These are phyloP conservation scores for Hyles lineata DNA, from an alignment of 2,888 invertebrate genomes.

Conservation along the genomic window DNA sequence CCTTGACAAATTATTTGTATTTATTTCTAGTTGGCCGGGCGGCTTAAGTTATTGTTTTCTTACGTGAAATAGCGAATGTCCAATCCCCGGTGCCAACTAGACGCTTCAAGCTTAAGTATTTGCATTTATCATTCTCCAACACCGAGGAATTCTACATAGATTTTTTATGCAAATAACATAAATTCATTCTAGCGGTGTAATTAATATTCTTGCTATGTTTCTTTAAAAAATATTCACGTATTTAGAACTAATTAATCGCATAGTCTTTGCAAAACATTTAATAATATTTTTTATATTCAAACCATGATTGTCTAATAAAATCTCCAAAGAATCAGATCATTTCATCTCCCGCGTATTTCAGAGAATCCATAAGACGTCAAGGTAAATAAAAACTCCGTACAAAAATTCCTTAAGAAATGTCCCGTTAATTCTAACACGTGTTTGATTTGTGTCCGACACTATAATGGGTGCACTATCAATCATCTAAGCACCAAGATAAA, in stretches of 20 bases:
- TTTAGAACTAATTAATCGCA: too few relatives aligned
- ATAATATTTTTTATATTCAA: too few relatives aligned
- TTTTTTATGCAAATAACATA: background rate
- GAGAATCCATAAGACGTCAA: background rate
- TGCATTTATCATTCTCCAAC: background rate
- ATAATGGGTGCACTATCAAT: slow-evolving; percentile 15
- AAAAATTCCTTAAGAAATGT: slow-evolving; percentile 15
- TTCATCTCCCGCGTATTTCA: background rate
- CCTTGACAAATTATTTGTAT: slow-evolving; percentile 33
- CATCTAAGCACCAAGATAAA: slow-evolving; percentile 12
- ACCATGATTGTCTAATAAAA: background rate
- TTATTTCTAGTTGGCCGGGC: slow-evolving; percentile 16
- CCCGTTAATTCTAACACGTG: slow-evolving; percentile 10
- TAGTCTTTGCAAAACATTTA: too few relatives aligned
- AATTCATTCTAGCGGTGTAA: background rate
- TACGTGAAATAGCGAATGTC: slow-evolving; percentile 14
- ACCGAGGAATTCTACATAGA: background rate
- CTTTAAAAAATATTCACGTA: too few relatives aligned
- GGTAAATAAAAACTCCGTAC: background rate
- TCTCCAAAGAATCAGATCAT: background rate
- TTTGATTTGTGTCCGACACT: slow-evolving; percentile 17
- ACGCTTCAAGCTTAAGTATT: background rate
- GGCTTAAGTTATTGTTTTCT: slow-evolving; percentile 11
- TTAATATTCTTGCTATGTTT: too few relatives aligned
- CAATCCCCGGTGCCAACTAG: slow-evolving; percentile 5